Percentiles rank a stretch among this genome's conserved stretches.
Evolutionary conservation across 1,140 invertebrate species (phyloP).

Genomic region (Diachasmimorpha longicaudata): DNA sequence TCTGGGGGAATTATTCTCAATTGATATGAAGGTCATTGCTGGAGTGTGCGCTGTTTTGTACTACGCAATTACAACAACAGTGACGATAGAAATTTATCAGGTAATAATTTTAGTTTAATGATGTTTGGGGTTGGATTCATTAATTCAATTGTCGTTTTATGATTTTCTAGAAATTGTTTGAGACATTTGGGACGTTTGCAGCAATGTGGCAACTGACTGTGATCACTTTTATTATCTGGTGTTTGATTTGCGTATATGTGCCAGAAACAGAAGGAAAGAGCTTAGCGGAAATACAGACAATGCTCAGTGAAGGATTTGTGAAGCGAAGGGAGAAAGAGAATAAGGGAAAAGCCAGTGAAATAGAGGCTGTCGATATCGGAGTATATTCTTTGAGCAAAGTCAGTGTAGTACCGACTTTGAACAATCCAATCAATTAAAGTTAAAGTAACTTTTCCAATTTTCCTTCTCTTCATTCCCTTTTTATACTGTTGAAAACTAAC

Average conservation of each 20-base stretch:
- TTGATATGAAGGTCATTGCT: constrained; percentile 58
- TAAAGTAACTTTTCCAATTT: background rate
- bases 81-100: constrained; percentile 58
- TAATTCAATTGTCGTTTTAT: background rate
- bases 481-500: background rate
- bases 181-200: background rate
- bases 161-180: background rate
- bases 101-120: constrained; percentile 34
- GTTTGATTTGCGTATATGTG: background rate
- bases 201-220: constrained; percentile 5
- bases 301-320: background rate
- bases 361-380: background rate
- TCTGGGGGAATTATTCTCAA: constrained; percentile 59
- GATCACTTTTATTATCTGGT: background rate
- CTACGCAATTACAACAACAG: constrained; percentile 50
- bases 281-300: constrained; percentile 8
- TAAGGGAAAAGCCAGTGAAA: background rate
- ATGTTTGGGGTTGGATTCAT: background rate
- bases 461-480: background rate
- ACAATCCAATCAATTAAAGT: constrained; percentile 4
- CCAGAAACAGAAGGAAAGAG: constrained; percentile 10
- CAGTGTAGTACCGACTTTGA: background rate
- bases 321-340: background rate
- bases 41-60: constrained; percentile 55
- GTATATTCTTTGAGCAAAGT: background rate